Percentiles rank a stretch among this genome's conserved stretches.
Evolutionary conservation across 2,113 vertebrate genomes (phyloP).

Genomic region (Tringa solitaria): DNA sequence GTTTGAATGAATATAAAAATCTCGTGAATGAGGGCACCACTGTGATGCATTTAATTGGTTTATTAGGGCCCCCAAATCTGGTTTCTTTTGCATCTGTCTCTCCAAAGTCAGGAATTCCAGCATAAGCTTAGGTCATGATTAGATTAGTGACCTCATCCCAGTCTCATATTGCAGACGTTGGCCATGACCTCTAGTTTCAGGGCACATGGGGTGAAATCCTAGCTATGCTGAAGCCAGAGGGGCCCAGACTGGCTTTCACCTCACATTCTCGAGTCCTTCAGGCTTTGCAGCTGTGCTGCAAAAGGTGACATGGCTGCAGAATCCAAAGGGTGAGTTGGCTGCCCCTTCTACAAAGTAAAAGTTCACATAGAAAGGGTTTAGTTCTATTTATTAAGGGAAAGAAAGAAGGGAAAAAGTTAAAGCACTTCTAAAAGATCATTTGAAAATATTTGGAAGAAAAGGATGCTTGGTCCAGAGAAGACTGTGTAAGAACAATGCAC

Average conservation of each 20-base stretch:
- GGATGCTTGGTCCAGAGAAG: not conserved
- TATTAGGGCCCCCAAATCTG: not conserved
- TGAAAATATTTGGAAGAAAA: not conserved
- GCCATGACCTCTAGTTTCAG: slow-evolving; percentile 54
- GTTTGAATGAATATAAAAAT: not conserved
- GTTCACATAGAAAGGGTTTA: not conserved
- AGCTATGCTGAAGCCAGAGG: slow-evolving; percentile 37
- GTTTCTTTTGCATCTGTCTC: slow-evolving; percentile 32
- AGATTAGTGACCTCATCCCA: slow-evolving; percentile 53
- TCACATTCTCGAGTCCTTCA: not conserved
- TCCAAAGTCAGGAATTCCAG: slow-evolving; percentile 46
- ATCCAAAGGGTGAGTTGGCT: not conserved
- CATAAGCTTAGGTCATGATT: slow-evolving; percentile 49
- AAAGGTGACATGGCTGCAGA: not conserved
- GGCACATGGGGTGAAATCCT: slow-evolving; percentile 57
- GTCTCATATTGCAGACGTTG: slow-evolving; percentile 54
- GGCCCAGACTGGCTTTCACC: slow-evolving; percentile 25
- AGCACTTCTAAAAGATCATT: not conserved
- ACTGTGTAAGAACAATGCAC: not conserved
- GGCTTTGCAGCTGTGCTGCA: slow-evolving; percentile 27
- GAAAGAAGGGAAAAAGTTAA: fast-evolving
- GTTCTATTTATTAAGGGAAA: not conserved
- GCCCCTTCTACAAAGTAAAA: not conserved
- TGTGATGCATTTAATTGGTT: not conserved
- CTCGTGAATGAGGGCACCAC: not conserved